Evolutionary conservation across 2,888 invertebrate genomes (phyloP).

Genomic region (Patella depressa): DNA sequence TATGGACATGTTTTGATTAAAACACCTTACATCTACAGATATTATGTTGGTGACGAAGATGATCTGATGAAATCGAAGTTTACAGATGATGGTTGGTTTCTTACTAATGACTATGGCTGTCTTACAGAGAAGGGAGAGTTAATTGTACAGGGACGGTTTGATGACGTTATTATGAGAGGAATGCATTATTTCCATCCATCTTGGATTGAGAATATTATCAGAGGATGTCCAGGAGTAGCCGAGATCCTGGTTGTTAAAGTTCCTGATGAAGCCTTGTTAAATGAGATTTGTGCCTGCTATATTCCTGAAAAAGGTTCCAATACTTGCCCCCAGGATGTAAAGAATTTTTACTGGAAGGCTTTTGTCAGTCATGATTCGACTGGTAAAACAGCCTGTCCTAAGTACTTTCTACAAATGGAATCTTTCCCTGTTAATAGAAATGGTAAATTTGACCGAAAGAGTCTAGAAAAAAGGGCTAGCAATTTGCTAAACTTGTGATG

Average conservation of each 20-base stretch:
- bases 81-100: slow-evolving; percentile 14
- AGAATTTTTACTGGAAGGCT: slow-evolving; percentile 4
- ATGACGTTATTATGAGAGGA: slow-evolving; percentile 23
- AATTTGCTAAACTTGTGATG: slow-evolving; percentile 5
- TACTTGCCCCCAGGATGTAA: neutral
- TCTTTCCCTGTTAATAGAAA: neutral
- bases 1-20: slow-evolving; percentile 9
- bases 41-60: slow-evolving; percentile 15
- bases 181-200: slow-evolving; percentile 19
- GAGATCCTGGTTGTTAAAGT: slow-evolving; percentile 15
- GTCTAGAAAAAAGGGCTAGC: neutral
- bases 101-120: slow-evolving; percentile 22
- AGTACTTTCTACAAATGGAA: neutral
- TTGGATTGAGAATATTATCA: slow-evolving; percentile 26
- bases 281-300: slow-evolving; percentile 17
- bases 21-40: neutral
- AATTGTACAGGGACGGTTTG: slow-evolving; percentile 20
- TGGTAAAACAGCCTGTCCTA: neutral
- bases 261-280: neutral
- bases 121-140: slow-evolving; percentile 13
- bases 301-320: neutral
- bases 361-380: slow-evolving; percentile 15
- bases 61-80: neutral
- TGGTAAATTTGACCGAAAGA: neutral
- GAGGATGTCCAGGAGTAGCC: neutral